A percentile compares a stretch with the other conserved stretches of the same genome.
phyloP scores from a whole-genome alignment of 2,888 invertebrate species.

The Alentia gelatinosa region DNA sequence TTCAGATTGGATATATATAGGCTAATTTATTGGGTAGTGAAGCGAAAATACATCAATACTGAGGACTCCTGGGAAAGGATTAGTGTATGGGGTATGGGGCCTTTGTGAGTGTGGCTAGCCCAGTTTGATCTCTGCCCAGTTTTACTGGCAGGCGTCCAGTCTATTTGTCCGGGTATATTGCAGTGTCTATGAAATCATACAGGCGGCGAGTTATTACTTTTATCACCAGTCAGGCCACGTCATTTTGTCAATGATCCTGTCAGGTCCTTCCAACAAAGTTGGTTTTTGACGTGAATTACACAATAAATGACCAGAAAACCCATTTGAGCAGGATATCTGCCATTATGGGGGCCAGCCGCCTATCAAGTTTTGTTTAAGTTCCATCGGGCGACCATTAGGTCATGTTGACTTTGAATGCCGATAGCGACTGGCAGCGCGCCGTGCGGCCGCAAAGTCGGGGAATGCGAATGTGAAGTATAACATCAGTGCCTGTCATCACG shows the following conservation, averaged over 20 bases:
- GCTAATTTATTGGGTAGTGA: background rate
- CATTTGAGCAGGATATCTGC: constrained; percentile 44
- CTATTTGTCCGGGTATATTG: constrained; percentile 32
- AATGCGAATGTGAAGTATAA: constrained; percentile 34
- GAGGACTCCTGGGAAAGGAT: background rate
- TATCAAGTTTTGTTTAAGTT: constrained; percentile 54
- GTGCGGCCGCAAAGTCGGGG: constrained; percentile 20
- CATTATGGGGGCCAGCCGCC: background rate
- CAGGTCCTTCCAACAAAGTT: constrained; percentile 28
- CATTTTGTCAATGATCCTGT: constrained; percentile 40
- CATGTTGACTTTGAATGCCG: constrained; percentile 52
- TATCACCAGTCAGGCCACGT: background rate
- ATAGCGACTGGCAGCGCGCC: constrained; percentile 41
- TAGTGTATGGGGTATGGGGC: background rate
- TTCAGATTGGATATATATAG: background rate
- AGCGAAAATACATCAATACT: background rate
- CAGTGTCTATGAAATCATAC: constrained; percentile 45
- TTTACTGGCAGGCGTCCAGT: constrained; percentile 27
- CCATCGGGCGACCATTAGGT: constrained; percentile 21
- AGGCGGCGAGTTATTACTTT: constrained; percentile 11
- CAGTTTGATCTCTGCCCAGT: background rate
- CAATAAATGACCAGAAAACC: constrained; percentile 44
- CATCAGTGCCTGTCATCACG: constrained; percentile 29
- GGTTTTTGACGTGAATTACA: constrained; percentile 51
- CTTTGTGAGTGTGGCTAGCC: background rate